phyloP scores from a whole-genome alignment of 2,888 invertebrate genomes.

The Drosophila mettleri region DNA sequence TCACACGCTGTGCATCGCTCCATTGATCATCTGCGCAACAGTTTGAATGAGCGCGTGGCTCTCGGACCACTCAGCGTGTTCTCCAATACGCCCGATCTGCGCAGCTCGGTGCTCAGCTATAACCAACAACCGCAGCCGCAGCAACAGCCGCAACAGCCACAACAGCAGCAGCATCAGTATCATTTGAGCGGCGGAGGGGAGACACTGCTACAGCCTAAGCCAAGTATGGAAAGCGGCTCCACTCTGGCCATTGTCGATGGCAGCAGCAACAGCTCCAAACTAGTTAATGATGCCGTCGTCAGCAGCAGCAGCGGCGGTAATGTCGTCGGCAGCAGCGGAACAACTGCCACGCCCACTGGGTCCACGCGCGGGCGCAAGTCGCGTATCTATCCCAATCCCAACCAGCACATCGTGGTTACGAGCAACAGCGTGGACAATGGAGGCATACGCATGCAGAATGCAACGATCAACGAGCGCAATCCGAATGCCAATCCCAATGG shows the following conservation, averaged over 20 bases:
- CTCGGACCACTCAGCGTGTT: slow-evolving; percentile 86
- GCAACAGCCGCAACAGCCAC: slow-evolving; percentile 86
- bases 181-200: slow-evolving; percentile 63
- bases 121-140: slow-evolving; percentile 80
- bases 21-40: slow-evolving; percentile 88
- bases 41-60: slow-evolving; percentile 87
- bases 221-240: slow-evolving; percentile 58
- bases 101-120: slow-evolving; percentile 83
- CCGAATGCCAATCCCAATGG: slow-evolving; percentile 28
- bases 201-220: slow-evolving; percentile 82
- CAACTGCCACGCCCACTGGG: slow-evolving; percentile 61
- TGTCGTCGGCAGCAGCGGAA: slow-evolving; percentile 15
- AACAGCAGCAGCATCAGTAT: slow-evolving; percentile 86
- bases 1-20: slow-evolving; percentile 89
- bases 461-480: slow-evolving; percentile 69
- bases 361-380: slow-evolving; percentile 80
- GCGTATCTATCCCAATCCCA: slow-evolving; percentile 82
- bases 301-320: slow-evolving; percentile 57
- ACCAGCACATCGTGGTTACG: slow-evolving; percentile 82
- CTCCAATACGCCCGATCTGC: slow-evolving; percentile 83
- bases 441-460: slow-evolving; percentile 77
- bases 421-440: slow-evolving; percentile 83
- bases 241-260: slow-evolving; percentile 40
- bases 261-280: slow-evolving; percentile 38
- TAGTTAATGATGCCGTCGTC: slow-evolving; percentile 66